Evolutionary conservation across 2,888 invertebrate species (phyloP), one percentile per base, ranked within the genome.

Genomic region (Melitaea athalia): DNA sequence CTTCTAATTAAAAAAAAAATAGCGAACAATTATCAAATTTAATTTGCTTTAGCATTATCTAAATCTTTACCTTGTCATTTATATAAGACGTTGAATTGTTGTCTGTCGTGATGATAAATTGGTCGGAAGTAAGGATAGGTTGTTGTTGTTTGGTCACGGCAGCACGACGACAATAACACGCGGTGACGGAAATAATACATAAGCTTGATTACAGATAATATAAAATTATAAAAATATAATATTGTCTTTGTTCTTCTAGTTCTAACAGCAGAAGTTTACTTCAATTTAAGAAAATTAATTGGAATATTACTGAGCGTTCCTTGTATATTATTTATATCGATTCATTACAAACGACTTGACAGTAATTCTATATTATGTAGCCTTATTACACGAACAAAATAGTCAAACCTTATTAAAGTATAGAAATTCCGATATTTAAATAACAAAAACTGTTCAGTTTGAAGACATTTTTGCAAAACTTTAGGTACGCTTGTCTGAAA

Each of bases 101-200:
- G 42, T 15, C 42, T 45, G 60, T 55, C 66, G 66, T 66, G 53
- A 61, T 61, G 60, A 66, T 53, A 47, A 61, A 61, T 66, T 17
- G 47, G 52, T 66, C 66, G 66, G 66, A 66, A 66, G 53, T 15
- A 55, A 61, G 1, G 43, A 52, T 57, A 45, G 63, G 57, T 57
- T 49, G 57, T 49, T 49, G 57, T 49, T 43, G 67, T 24, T 31
- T 59, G 45, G 63, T 67, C 67, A 67, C 59, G 67, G 59, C 59
- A 50, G 63, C 63, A 67, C 45, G 63, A 63, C 59, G 47, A 67
- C 62, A 67, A 67, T 63, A 52, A 63, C 63, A 45, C 17, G 45
- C 38, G 63, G 33, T 24, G 61, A 53, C 66, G 67, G 61, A 67
- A 62, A 67, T 66, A n/a, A 49, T 33, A 45, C 11, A 15, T 53